Evolutionary conservation across 2,797 vertebrate genomes (phyloP).

Genomic region (Cetoscarus ocellatus): DNA sequence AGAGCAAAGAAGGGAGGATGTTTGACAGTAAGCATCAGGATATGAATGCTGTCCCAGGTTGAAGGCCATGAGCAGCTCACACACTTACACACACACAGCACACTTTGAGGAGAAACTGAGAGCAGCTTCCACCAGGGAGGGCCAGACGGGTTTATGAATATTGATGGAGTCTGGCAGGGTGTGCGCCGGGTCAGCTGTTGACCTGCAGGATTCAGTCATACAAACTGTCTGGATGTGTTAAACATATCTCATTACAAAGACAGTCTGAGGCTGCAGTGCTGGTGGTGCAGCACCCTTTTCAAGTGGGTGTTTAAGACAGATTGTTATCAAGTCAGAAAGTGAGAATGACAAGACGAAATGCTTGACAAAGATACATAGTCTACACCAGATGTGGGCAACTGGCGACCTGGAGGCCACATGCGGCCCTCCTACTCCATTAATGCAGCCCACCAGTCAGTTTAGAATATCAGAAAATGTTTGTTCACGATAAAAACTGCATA

Average conservation of each 20-base stretch:
- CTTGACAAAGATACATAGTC: no score
- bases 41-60: slow-evolving; percentile 57
- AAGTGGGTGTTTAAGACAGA: slow-evolving; percentile 42
- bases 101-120: slow-evolving; percentile 52
- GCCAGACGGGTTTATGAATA: slow-evolving; percentile 69
- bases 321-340: no score
- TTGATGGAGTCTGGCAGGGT: slow-evolving; percentile 65
- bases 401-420: no score
- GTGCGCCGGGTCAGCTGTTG: slow-evolving; percentile 52
- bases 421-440: no score
- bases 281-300: slow-evolving; percentile 40
- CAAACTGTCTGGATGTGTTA: slow-evolving; percentile 57
- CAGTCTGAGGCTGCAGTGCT: slow-evolving; percentile 33
- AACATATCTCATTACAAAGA: slow-evolving; percentile 53
- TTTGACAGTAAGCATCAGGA: slow-evolving; percentile 51
- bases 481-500: no score
- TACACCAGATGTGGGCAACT: no score
- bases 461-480: no score
- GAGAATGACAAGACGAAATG: no score
- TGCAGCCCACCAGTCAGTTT: no score
- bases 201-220: slow-evolving; percentile 44
- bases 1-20: slow-evolving; percentile 24
- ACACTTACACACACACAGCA: slow-evolving; percentile 26
- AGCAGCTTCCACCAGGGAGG: slow-evolving; percentile 64
- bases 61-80: slow-evolving; percentile 56